phyloP scores from a whole-genome alignment of 2,888 invertebrate species.

The Cataglyphis rosenhaueri region DNA sequence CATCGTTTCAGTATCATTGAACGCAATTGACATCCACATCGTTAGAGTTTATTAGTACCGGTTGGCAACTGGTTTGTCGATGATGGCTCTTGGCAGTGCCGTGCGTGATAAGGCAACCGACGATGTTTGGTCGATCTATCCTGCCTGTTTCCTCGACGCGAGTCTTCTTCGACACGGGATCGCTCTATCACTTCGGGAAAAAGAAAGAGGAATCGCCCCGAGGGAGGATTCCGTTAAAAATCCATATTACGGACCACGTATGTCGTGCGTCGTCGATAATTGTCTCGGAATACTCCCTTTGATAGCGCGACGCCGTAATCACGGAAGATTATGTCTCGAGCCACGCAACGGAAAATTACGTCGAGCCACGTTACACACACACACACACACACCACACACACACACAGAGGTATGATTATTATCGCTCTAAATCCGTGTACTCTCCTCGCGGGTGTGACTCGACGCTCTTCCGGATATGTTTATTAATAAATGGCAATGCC shows the following conservation, averaged over 20 bases:
- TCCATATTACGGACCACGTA: neutral
- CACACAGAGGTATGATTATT: conserved; percentile 5
- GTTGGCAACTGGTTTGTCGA: conserved; percentile 72
- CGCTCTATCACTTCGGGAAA: neutral
- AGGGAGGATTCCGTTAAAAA: conserved; percentile 18
- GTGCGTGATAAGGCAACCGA: conserved; percentile 65
- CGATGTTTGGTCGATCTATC: conserved; percentile 76
- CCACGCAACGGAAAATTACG: conserved; percentile 45
- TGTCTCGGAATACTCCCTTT: conserved; percentile 33
- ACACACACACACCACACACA: too few relatives aligned
- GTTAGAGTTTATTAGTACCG: conserved; percentile 62
- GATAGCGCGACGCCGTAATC: conserved; percentile 34
- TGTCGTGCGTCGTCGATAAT: conserved; percentile 35
- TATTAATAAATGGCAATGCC: conserved; percentile 40
- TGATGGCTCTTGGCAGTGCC: conserved; percentile 67
- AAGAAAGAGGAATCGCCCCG: neutral
- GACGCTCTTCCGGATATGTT: conserved; percentile 43
- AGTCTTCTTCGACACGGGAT: conserved; percentile 1
- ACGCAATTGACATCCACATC: conserved; percentile 72
- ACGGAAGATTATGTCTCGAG: conserved; percentile 41
- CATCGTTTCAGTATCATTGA: conserved; percentile 70
- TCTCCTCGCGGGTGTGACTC: neutral
- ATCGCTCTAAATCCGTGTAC: conserved; percentile 42
- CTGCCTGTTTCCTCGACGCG: conserved; percentile 51
- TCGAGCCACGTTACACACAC: too few relatives aligned